phyloP scores from a whole-genome alignment of 2,113 vertebrate species.

The Asarcornis scutulata region DNA sequence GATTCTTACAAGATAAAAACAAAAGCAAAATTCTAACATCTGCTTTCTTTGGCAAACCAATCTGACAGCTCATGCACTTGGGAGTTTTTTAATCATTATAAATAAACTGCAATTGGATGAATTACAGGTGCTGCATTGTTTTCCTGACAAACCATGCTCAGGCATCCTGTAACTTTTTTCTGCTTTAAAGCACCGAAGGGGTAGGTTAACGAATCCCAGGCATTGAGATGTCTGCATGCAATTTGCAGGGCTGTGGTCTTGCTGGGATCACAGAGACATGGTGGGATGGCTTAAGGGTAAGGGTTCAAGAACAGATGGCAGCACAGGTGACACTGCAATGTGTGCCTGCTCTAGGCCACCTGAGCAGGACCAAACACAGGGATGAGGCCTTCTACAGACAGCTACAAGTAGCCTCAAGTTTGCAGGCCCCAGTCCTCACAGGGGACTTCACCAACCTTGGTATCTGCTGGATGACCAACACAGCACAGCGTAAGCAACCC shows the following conservation, averaged over 20 bases:
- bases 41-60: constrained; percentile 33
- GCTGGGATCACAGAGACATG: not conserved
- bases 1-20: constrained; percentile 2
- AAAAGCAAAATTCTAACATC: constrained; percentile 16
- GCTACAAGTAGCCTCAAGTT: not conserved
- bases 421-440: not conserved
- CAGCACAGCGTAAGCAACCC: not conserved
- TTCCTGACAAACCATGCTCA: not conserved
- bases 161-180: not conserved
- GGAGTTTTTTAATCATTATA: not conserved
- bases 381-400: not conserved
- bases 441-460: not conserved
- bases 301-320: not conserved
- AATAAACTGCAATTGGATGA: not conserved
- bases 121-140: not conserved
- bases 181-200: not conserved
- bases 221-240: not conserved
- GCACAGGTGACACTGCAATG: not conserved
- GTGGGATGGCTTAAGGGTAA: not conserved
- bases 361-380: not conserved
- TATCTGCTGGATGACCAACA: not conserved
- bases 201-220: not conserved
- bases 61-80: not conserved
- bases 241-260: not conserved
- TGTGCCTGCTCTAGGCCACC: not conserved